Conservation (phyloP, 53 echinoderm and acorn worm species). For the Temnopleurus reevesii region DNA sequence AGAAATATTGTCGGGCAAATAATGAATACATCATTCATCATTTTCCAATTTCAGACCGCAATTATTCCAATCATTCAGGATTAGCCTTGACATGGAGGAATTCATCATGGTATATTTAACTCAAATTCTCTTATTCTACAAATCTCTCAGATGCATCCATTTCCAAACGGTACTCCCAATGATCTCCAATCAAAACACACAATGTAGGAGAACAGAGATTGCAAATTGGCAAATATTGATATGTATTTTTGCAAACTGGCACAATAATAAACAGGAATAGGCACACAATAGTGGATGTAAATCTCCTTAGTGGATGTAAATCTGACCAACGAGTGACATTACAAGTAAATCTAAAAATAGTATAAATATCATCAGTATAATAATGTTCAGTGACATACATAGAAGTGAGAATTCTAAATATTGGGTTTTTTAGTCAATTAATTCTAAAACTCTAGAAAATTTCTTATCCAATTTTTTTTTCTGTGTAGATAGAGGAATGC, state of each 20-base stretch:
- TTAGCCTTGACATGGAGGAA: conserved; percentile 14
- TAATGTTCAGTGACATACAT: background rate
- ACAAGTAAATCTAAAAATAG: too few relatives aligned
- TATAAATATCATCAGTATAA: background rate
- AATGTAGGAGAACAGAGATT: background rate
- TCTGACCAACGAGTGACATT: too few relatives aligned
- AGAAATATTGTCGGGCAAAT: background rate
- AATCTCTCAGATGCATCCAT: background rate
- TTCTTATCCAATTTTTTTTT: too few relatives aligned
- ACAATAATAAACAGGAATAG: too few relatives aligned
- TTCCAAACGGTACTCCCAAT: background rate
- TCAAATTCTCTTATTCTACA: background rate
- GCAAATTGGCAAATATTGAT: background rate
- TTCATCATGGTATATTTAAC: conserved; percentile 1
- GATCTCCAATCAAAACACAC: background rate
- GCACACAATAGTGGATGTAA: too few relatives aligned
- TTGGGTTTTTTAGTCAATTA: too few relatives aligned
- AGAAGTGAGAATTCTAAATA: background rate
- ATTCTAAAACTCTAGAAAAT: too few relatives aligned
- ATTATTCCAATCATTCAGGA: conserved; percentile 27
- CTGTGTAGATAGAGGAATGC: too few relatives aligned
- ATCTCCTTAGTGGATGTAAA: too few relatives aligned
- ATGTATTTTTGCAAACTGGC: background rate
- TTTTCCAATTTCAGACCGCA: conserved; percentile 22
- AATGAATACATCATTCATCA: conserved; percentile 26